Evolutionary conservation across 2,797 vertebrate species (phyloP).

Genomic region (Sebastes flavidus): DNA sequence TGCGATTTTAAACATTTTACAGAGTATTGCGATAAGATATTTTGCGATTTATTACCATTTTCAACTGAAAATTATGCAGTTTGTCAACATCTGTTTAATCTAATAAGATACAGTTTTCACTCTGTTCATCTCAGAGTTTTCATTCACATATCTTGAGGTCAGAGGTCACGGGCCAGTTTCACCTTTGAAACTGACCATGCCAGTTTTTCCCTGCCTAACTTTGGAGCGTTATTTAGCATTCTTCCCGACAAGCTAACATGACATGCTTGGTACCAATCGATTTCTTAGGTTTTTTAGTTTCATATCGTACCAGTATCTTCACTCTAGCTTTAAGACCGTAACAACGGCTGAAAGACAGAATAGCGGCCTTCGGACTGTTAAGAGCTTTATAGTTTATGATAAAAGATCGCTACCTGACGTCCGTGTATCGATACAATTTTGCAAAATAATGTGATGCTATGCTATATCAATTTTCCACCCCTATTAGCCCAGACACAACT

Average conservation of each 20-base stretch:
- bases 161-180: neutral
- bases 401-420: no score
- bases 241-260: neutral
- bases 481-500: neutral
- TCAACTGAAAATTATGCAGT: neutral
- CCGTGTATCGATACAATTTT: no score
- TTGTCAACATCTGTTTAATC: neutral
- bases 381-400: no score
- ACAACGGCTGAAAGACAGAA: no score
- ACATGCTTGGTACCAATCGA: neutral
- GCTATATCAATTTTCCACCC: neutral
- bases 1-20: neutral
- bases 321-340: no score
- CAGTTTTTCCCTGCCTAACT: no score
- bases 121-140: neutral
- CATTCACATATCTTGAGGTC: neutral
- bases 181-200: no score
- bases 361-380: no score
- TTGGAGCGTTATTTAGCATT: neutral
- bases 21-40: neutral
- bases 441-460: neutral
- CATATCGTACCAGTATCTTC: accelerated
- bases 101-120: accelerated
- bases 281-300: no score
- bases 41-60: accelerated